Conservation (phyloP, 1,140 invertebrate species). For the Colletes gigas region DNA sequence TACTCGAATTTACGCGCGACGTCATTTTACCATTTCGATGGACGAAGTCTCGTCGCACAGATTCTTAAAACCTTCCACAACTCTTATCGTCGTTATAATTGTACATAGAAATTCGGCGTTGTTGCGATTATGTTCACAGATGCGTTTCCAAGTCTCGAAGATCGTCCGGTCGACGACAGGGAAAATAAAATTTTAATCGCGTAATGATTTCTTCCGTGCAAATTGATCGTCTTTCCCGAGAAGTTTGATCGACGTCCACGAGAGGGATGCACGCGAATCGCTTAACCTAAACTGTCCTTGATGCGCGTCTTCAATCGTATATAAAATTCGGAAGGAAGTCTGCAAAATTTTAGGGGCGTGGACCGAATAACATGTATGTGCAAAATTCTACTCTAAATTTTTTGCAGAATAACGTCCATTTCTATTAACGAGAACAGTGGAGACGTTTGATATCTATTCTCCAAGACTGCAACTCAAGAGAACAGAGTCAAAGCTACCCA, state of each 20-base stretch:
- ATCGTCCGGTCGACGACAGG: neutral
- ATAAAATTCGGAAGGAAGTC: neutral
- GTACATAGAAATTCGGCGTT: slow-evolving; percentile 30
- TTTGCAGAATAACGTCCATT: too few relatives aligned
- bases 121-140: neutral
- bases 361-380: too few relatives aligned
- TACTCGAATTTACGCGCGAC: neutral
- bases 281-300: neutral
- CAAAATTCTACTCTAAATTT: too few relatives aligned
- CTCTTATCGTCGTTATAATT: slow-evolving; percentile 2
- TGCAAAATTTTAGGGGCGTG: too few relatives aligned
- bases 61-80: neutral
- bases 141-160: neutral
- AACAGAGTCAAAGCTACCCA: too few relatives aligned
- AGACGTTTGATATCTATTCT: too few relatives aligned
- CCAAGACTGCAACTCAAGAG: too few relatives aligned
- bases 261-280: neutral
- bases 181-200: too few relatives aligned
- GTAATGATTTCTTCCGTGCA: neutral
- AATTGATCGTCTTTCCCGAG: neutral
- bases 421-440: too few relatives aligned
- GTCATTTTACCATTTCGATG: neutral
- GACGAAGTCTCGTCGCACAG: too few relatives aligned
- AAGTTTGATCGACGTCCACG: neutral
- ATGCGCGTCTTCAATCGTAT: neutral